These are phyloP conservation scores for Augochlora pura DNA, from an alignment of 1,140 invertebrate species.

Conservation along the genomic window DNA sequence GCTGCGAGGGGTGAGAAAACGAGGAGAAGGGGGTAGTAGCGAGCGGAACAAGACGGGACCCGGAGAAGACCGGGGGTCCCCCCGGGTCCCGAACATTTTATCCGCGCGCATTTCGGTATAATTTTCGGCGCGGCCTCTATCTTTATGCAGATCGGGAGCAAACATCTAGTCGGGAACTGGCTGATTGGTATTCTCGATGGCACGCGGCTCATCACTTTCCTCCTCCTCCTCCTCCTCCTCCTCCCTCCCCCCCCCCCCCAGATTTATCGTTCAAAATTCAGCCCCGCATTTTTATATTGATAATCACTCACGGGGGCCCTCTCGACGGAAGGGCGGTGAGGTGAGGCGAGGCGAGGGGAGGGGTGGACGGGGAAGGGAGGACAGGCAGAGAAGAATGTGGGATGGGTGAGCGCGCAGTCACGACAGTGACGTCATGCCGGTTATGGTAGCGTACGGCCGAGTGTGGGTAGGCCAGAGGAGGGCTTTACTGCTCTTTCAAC, in stretches of 20 bases:
- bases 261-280: slow-evolving; percentile 72
- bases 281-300: slow-evolving; percentile 72
- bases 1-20: slow-evolving; percentile 31
- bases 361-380: slow-evolving; percentile 35
- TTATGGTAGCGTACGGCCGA: slow-evolving; percentile 56
- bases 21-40: not conserved
- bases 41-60: slow-evolving; percentile 31
- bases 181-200: slow-evolving; percentile 72
- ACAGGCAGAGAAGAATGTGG: slow-evolving; percentile 57
- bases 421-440: slow-evolving; percentile 62
- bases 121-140: slow-evolving; percentile 67
- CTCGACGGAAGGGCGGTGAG: not conserved
- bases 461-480: slow-evolving; percentile 59
- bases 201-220: slow-evolving; percentile 58
- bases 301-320: slow-evolving; percentile 61
- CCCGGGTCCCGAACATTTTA: slow-evolving; percentile 36
- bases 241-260: too few relatives aligned
- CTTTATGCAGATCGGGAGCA: slow-evolving; percentile 73
- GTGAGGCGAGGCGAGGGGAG: too few relatives aligned
- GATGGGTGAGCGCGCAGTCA: slow-evolving; percentile 61
- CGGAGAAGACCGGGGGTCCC: not conserved
- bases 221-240: too few relatives aligned
- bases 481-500: slow-evolving; percentile 47
- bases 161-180: slow-evolving; percentile 72
- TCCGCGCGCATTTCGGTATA: slow-evolving; percentile 63